Evolutionary conservation across 2,888 invertebrate genomes (phyloP), one percentile per base, ranked within the genome.

Genomic region (Synanthedon formicaeformis): DNA sequence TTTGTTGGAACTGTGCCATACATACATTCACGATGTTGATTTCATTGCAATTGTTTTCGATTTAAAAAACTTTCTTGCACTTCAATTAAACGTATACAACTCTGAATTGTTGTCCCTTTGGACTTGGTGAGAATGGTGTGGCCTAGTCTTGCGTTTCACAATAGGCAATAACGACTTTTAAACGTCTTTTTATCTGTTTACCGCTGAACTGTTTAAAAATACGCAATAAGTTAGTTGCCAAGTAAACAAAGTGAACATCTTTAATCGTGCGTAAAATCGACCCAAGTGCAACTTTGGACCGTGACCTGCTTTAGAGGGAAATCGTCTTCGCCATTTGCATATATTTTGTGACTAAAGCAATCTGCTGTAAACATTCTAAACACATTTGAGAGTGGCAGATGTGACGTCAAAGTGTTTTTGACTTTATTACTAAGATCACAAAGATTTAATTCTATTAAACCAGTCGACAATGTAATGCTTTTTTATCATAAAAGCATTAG

Each of bases 261-360:
- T 13, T 13, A 13, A 45, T 45, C 45, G n/a, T 13, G 45, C 49
- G 40, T 51, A 51, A 50, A 54, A 54, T 56, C 54, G 51, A 54
- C 51, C 54, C 57, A 59, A 61, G 57, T 57, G 56, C 57, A 57
- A 54, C 56, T 56, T 58, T 54, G 55, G 51, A 54, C 57, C 48
- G 53, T 53, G 54, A 54, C 58, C 55, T 56, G 55, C 55, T 54
- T 58, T 56, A 54, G 45, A 54, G 56, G 34, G 45, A 45, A 45
- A 45, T 45, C 45, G n/a, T 45, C 45, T 45, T 45, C 45, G 45
- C 14, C 45, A 59, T 62, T 60, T 60, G 57, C 58, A 59, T 58
- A 55, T 56, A 55, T 57, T 53, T 55, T 45, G 23, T 23, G 50
- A 51, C 53, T 55, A 52, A 55, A 55, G 53, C 51, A 55, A 12